Evolutionary conservation across 1,140 invertebrate species (phyloP), one percentile per base, ranked within the genome.

Genomic region (Lepeophtheirus salmonis): DNA sequence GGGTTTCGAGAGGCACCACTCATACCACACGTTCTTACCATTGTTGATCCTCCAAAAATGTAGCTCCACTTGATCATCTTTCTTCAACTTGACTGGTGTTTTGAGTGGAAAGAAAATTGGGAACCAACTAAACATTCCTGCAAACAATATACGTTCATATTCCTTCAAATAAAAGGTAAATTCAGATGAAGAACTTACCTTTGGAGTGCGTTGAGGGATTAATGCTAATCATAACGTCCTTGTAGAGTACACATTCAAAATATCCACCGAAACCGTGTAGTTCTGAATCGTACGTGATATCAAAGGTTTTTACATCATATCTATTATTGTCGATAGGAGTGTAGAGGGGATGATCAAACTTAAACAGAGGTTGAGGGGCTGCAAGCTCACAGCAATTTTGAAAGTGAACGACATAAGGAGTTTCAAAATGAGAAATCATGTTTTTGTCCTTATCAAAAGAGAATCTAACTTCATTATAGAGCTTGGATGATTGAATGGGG

Each of bases 231-330:
- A 73, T 81, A 49, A 94, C 77, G 68, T 89, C 78, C 65, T 83
- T 83, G 71, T 85, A 95, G 14, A 98, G 75, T 54, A 80, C 70
- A 50, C 84, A 80, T 66, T 94, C 84, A 75, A 98, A 98, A 70
- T 92, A 98, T 1, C 94, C 94, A 55, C 83, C 84, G 71, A 98
- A 89, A 3, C 90, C 92, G 71, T 94, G 89, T 50, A 97, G 70
- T 0, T 91, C 77, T 67, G 80, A 80, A 66, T 90, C 82, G 64
- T 82, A 77, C 21, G 75, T 67, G 0, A 81, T 78, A 3, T 74
- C 69, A 72, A 94, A 97, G 23, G 73, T 75, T 3, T 86, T 70
- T 10, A 72, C 74, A 55, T 75, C 77, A 67, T 80, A 82, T 30
- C 90, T 53, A 18, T 17, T 56, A 20, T 52, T 61, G 50, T 61